phyloP scores from a whole-genome alignment of 2,113 vertebrate species.

The Sterna hirundo region DNA sequence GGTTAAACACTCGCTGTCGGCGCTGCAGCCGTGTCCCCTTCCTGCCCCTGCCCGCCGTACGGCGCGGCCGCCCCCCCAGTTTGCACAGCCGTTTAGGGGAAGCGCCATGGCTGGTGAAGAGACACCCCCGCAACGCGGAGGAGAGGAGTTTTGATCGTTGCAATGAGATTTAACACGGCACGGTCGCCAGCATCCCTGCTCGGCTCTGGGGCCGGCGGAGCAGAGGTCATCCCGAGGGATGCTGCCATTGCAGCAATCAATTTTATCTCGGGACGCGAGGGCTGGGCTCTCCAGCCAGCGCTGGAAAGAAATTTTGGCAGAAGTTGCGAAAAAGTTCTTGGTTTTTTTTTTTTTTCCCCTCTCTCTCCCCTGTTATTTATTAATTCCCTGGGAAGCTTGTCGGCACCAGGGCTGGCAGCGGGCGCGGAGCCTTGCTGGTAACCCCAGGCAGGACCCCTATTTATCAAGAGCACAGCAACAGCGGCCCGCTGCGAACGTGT shows the following conservation, averaged over 20 bases:
- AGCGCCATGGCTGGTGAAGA: not conserved
- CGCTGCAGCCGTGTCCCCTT: not conserved
- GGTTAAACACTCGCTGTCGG: rapidly evolving
- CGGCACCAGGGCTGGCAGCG: not conserved
- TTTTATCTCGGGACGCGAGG: not conserved
- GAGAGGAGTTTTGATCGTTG: not conserved
- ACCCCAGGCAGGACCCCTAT: not conserved
- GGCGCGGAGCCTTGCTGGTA: rapidly evolving
- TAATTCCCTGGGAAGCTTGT: constrained; percentile 2
- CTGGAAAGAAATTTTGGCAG: not conserved
- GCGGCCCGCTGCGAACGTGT: not conserved
- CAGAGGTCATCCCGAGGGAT: not conserved
- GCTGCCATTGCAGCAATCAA: not conserved
- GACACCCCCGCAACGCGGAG: not conserved
- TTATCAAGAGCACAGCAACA: not conserved
- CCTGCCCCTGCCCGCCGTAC: not conserved
- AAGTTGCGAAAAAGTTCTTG: not conserved
- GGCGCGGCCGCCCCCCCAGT: rapidly evolving
- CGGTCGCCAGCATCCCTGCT: not conserved
- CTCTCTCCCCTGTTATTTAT: not conserved
- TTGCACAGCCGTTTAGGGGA: not conserved
- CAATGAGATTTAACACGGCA: not conserved
- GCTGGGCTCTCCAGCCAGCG: not conserved
- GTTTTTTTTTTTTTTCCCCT: not conserved
- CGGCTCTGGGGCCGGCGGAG: rapidly evolving